Conservation (phyloP, 2,797 vertebrate species). For the Carcharodon carcharias region DNA sequence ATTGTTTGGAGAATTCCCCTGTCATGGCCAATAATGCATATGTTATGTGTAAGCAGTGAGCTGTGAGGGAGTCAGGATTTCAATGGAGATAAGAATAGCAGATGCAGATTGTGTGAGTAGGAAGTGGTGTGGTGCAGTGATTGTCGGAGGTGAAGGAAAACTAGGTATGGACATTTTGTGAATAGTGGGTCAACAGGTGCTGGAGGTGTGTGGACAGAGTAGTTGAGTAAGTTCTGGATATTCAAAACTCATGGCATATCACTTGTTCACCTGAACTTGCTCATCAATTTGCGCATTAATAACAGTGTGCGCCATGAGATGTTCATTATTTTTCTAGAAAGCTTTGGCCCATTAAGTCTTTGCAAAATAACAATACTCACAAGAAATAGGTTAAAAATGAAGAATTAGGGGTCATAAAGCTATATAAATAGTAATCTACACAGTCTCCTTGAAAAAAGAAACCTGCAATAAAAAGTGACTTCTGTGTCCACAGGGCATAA, state of each 20-base stretch:
- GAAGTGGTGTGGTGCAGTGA: neutral
- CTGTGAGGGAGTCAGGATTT: neutral
- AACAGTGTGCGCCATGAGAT: neutral
- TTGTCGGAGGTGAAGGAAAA: neutral
- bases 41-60: neutral
- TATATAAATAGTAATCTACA: slow-evolving; percentile 4
- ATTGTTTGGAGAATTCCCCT: neutral
- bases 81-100: neutral
- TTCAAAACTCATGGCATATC: neutral
- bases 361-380: slow-evolving; percentile 2
- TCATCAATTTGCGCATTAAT: neutral
- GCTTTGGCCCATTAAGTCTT: slow-evolving; percentile 20
- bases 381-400: neutral
- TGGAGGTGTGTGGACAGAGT: neutral
- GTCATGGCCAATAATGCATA: neutral
- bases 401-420: slow-evolving; percentile 28
- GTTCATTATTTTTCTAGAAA: neutral
- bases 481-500: neutral
- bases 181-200: neutral
- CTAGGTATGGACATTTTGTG: neutral
- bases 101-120: neutral
- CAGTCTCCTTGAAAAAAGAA: slow-evolving; percentile 4
- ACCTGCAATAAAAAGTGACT: neutral
- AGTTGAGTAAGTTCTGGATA: neutral
- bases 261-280: neutral